A percentile compares a stretch with the other conserved stretches of the same genome.
phyloP scores from a whole-genome alignment of 2,888 invertebrate genomes.

The Phoenoteleia sp. region DNA sequence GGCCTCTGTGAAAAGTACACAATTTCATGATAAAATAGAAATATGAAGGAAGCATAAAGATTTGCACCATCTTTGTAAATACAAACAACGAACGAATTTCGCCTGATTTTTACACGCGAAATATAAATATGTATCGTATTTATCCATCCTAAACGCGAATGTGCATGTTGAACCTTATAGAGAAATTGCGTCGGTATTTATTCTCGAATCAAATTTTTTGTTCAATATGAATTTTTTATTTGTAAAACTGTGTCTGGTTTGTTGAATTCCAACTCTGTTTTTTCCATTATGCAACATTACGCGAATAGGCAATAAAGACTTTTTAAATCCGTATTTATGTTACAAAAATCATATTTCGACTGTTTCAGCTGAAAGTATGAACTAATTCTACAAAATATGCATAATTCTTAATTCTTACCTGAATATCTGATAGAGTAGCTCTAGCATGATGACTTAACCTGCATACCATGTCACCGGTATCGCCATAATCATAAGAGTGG shows the following conservation, averaged over 20 bases:
- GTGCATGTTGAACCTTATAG: not conserved
- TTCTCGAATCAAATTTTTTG: not conserved
- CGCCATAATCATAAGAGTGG: slow-evolving; percentile 97
- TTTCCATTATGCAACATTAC: too few species aligned
- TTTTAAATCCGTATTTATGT: too few species aligned
- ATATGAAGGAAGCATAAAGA: slow-evolving; percentile 35
- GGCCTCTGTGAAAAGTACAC: slow-evolving; percentile 28
- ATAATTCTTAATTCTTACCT: slow-evolving; percentile 87
- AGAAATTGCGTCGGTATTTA: not conserved
- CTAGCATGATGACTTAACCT: slow-evolving; percentile 96
- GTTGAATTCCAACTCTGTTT: too few species aligned
- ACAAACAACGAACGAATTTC: slow-evolving; percentile 12
- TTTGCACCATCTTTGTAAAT: slow-evolving; percentile 23
- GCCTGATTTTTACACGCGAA: slow-evolving; percentile 3
- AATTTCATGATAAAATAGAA: slow-evolving; percentile 23
- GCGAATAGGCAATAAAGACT: too few species aligned
- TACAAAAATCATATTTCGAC: too few species aligned
- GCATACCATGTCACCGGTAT: slow-evolving; percentile 97
- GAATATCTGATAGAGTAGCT: slow-evolving; percentile 95
- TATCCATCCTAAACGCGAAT: slow-evolving; percentile 3
- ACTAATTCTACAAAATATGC: too few species aligned
- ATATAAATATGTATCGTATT: slow-evolving; percentile 31
- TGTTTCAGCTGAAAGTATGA: too few species aligned
- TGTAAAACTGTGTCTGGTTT: too few species aligned
- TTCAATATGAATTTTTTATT: not conserved